phyloP scores from a whole-genome alignment of 2,797 vertebrate genomes.

The Lutjanus campechanus region DNA sequence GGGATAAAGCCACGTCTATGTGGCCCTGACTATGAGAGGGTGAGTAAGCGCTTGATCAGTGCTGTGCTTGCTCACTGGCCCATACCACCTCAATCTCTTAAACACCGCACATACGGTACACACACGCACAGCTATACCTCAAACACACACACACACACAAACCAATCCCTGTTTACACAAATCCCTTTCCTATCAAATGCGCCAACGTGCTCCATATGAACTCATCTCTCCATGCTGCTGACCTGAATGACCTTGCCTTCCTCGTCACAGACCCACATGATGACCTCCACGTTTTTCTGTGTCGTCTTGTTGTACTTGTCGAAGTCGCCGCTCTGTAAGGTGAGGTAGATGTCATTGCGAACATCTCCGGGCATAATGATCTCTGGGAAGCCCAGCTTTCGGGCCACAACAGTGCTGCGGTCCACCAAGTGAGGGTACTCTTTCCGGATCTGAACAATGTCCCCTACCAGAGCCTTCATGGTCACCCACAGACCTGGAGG shows the following conservation, averaged over 20 bases:
- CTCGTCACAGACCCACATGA: constrained; percentile 96
- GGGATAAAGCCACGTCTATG: constrained; percentile 35
- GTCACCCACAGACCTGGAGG: constrained; percentile 95
- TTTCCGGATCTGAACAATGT: constrained; percentile 94
- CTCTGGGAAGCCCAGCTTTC: constrained; percentile 97
- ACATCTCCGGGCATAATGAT: constrained; percentile 99
- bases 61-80: constrained; percentile 38
- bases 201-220: neutral
- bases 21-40: constrained; percentile 35
- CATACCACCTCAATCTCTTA: constrained; percentile 35
- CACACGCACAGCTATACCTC: constrained; percentile 5
- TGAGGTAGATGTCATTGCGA: constrained; percentile 98
- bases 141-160: constrained; percentile 15
- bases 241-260: constrained; percentile 95
- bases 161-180: constrained; percentile 8
- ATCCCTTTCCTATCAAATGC: constrained; percentile 14
- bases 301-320: constrained; percentile 99
- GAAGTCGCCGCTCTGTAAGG: constrained; percentile 92
- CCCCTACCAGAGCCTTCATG: constrained; percentile 95
- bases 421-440: constrained; percentile 97
- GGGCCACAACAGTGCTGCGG: constrained; percentile 94
- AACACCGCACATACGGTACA: neutral
- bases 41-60: constrained; percentile 50
- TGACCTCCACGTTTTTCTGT: constrained; percentile 97
- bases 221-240: constrained; percentile 56